phyloP scores from a whole-genome alignment of 2,113 vertebrate genomes.

The Clarias batrachus region DNA sequence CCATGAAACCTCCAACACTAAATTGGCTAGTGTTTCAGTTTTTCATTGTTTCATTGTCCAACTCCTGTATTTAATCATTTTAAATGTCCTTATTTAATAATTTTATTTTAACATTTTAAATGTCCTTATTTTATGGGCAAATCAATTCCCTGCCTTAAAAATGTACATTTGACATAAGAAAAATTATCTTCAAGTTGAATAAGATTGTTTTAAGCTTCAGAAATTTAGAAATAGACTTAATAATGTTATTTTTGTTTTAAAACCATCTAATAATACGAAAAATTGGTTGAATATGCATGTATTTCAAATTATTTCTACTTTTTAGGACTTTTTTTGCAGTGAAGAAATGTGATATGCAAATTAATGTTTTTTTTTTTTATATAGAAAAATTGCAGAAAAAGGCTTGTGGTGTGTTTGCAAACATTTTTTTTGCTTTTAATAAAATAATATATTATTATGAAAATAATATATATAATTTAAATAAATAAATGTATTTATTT shows the following conservation, averaged over 20 bases:
- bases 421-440: neutral
- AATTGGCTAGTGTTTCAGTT: too few relatives aligned
- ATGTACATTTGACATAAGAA: neutral
- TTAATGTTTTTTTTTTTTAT: too few relatives aligned
- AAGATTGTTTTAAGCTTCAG: neutral
- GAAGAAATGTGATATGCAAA: neutral
- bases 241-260: neutral
- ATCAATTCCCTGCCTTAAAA: neutral
- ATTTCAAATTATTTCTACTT: neutral
- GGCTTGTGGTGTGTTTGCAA: neutral
- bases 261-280: neutral
- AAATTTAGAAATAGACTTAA: neutral
- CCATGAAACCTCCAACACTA: too few relatives aligned
- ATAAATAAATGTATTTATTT: too few relatives aligned
- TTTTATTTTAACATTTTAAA: neutral
- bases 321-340: neutral
- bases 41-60: too few relatives aligned
- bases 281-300: neutral
- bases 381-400: neutral
- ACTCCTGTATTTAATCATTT: too few relatives aligned
- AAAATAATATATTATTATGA: neutral
- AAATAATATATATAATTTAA: neutral
- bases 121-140: neutral
- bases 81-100: too few relatives aligned
- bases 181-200: neutral